Base-by-base conservation (phyloP, 2,888 invertebrate species). In the Lepidonotus clava region DNA sequence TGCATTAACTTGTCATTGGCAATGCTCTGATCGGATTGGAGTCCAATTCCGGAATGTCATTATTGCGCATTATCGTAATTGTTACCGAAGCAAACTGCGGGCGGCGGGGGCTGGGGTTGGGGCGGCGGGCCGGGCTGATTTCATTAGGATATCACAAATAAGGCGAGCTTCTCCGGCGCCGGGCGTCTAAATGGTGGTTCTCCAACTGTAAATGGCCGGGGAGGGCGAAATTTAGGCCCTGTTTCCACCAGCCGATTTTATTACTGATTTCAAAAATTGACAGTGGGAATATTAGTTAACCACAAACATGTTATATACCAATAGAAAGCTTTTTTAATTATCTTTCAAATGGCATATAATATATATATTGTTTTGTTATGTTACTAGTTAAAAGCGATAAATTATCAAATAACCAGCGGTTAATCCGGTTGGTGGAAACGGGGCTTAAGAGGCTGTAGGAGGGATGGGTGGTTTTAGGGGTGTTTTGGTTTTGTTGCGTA, bases 21-120 rank as follows among this genome's bases (percentile, higher is more conserved):
- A 51, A 41, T 80, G 80, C 51, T 11, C 51, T 18, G 32, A 46
- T 80, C 41, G 80, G 11, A 80, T 46, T 46, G 41, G 80, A 51
- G 51, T 80, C 80, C 80, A 46, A 80, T 80, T 51, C 28, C 46
- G 46, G 14, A 80, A 80, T 80, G 80, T 80, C 80, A 80, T 80
- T 80, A 80, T 80, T 80, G 51, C 11, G 41, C 80, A 80, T 80
- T 80, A 80, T 80, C 51, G 80, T 80, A 80, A 80, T 80, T 80
- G 80, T 80, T 51, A 51, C 46, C 80, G 80, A 41, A 80, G 80
- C 80, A 71, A 71, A 71, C 1, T 14, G 36, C 71, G 71, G 36
- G 36, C 21, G 61, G 21, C 71, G 38, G 34, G n/a, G 38, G 71
- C 71, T 18, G 21, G 4, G 8, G 46, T 34, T 36, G 36, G 36